Conservation (phyloP, 2,113 vertebrate species). For the Mesitornis unicolor region DNA sequence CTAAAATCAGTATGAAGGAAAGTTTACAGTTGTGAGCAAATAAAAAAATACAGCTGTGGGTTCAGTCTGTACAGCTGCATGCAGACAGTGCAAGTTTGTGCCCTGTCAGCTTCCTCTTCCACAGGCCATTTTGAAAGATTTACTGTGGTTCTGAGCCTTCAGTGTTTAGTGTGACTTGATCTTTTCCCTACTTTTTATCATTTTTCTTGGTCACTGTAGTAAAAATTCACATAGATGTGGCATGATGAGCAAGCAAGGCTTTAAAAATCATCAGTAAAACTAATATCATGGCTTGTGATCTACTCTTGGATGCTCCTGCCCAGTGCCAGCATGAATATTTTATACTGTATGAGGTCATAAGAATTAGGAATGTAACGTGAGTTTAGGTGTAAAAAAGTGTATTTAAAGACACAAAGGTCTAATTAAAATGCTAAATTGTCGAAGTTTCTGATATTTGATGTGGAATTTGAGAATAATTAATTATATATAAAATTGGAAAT, state of each 20-base stretch:
- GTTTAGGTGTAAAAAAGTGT: not conserved
- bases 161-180: not conserved
- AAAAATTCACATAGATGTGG: not conserved
- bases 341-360: not conserved
- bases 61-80: not conserved
- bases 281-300: not conserved
- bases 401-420: not conserved
- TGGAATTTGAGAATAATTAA: not conserved
- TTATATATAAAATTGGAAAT: not conserved
- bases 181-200: not conserved
- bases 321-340: not conserved
- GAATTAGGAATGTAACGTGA: not conserved
- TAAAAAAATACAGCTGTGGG: not conserved
- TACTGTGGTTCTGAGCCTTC: not conserved
- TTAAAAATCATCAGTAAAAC: not conserved
- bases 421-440: not conserved
- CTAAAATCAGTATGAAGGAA: not conserved
- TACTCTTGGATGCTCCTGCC: not conserved
- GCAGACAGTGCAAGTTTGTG: not conserved
- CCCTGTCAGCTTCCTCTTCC: not conserved
- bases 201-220: not conserved
- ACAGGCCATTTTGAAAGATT: not conserved
- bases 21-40: not conserved
- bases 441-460: not conserved
- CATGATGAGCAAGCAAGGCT: not conserved